Percentiles rank a stretch among this genome's conserved stretches.
phyloP scores from a whole-genome alignment of 2,888 invertebrate genomes.

The Autographa gamma region DNA sequence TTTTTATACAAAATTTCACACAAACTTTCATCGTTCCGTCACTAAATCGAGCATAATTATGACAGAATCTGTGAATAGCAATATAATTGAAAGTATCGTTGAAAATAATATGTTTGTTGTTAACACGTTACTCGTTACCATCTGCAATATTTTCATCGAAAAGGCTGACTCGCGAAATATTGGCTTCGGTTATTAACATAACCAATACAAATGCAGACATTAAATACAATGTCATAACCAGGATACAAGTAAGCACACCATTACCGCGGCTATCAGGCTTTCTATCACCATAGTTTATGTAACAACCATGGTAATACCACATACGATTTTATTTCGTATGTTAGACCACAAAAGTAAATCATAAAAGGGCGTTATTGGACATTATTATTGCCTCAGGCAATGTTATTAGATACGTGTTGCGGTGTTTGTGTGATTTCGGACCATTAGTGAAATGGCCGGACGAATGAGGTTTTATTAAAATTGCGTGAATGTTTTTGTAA shows the following conservation, averaged over 20 bases:
- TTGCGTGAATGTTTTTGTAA: conserved; percentile 19
- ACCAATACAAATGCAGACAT: conserved; percentile 27
- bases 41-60: no score
- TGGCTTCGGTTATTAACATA: conserved; percentile 6
- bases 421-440: conserved; percentile 39
- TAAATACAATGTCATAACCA: conserved; percentile 25
- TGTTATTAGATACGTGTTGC: conserved; percentile 73
- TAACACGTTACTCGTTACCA: neutral
- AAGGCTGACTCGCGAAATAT: neutral
- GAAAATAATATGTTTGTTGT: no score
- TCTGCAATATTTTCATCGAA: neutral
- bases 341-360: conserved; percentile 80
- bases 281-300: conserved; percentile 58
- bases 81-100: no score
- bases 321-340: conserved; percentile 78
- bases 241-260: conserved; percentile 39
- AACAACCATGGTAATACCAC: conserved; percentile 58
- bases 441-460: conserved; percentile 46
- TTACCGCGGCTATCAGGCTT: conserved; percentile 49
- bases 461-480: conserved; percentile 48
- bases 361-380: conserved; percentile 81
- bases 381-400: conserved; percentile 77
- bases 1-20: no score
- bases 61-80: no score
- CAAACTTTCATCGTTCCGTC: no score